These are phyloP conservation scores for Cryptocheilus praepositus DNA, from an alignment of 2,888 invertebrate species.

Conservation along the genomic window DNA sequence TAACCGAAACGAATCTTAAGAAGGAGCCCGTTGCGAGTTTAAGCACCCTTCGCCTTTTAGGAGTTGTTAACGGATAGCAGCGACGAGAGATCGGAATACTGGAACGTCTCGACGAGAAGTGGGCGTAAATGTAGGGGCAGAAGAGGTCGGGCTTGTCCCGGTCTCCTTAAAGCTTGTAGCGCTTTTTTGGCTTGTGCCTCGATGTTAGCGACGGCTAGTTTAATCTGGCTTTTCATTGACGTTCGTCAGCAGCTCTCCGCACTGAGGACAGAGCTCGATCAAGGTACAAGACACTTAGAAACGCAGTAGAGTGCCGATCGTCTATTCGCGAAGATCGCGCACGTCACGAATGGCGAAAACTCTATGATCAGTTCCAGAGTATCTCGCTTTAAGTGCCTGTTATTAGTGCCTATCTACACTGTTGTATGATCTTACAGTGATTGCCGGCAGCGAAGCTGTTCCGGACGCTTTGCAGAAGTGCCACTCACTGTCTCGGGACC, in stretches of 20 bases:
- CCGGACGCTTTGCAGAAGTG: conserved; percentile 84
- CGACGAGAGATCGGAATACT: conserved; percentile 78
- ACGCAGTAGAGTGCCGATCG: background rate
- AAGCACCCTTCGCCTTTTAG: conserved; percentile 67
- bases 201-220: conserved; percentile 80
- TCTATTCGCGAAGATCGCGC: no score
- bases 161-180: conserved; percentile 79
- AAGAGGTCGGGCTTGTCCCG: conserved; percentile 74
- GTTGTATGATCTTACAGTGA: conserved; percentile 73
- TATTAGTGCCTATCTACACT: background rate
- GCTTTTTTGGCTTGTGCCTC: conserved; percentile 80
- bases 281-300: conserved; percentile 76
- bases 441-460: conserved; percentile 81
- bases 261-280: conserved; percentile 80
- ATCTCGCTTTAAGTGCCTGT: background rate
- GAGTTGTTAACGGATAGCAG: conserved; percentile 82
- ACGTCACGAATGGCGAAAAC: background rate
- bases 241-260: conserved; percentile 81
- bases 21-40: background rate
- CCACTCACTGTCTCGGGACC: conserved; percentile 82
- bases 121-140: conserved; percentile 65
- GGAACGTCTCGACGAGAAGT: conserved; percentile 66
- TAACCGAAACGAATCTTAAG: no score
- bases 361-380: conserved; percentile 42
- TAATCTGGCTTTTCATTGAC: conserved; percentile 83